Evolutionary conservation across 2,797 vertebrate species (phyloP), one percentile per base, ranked within the genome.

Genomic region (Enteromius viviparus): DNA sequence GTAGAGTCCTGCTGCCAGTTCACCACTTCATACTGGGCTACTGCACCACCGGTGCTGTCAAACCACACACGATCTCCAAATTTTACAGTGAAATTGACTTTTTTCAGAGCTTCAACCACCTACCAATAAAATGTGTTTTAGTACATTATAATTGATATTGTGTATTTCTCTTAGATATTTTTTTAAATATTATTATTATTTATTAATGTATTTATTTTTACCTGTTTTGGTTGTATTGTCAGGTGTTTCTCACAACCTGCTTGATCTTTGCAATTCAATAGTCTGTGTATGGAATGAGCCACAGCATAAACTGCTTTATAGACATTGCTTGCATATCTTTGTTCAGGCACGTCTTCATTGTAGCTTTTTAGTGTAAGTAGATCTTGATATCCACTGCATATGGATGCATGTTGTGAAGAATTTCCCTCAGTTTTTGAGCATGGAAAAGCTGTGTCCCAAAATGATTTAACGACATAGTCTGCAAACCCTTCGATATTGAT

Each of bases 1-100:
- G 19, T 9, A 8, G 51, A 53, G 51, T 21, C 51, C 19, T 53
- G 2, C 1, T 53, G 51, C 51, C 51, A 53, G 6, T 53, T 53
- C 1, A 53, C 0, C 0, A 53, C 2, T 8, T 53, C 51, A 9
- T 53, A 53, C 1, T 21, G 51, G 6, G 51, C 51, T 53, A 9
- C 51, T 53, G 8, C 2, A 2, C 19, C 51, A 21, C 51, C 51
- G 3, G 51, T 53, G 51, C 19, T 53, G 19, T 53, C 92, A 1
- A 95, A 95, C 91, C 91, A 93, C 42, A 94, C 90, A 40, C 76
- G 82, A 10, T 94, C 93, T 2, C 90, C 91, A 0, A 89, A 89
- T 37, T 90, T 93, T 2, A 89, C 88, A 0, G 91, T 91, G 17
- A 94, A 93, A 85, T 94, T 92, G 0, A 94, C 93, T 14, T 75